Evolutionary conservation across 2,888 invertebrate genomes (phyloP), one percentile per base, ranked within the genome.

Genomic region (Agrotis segetum): DNA sequence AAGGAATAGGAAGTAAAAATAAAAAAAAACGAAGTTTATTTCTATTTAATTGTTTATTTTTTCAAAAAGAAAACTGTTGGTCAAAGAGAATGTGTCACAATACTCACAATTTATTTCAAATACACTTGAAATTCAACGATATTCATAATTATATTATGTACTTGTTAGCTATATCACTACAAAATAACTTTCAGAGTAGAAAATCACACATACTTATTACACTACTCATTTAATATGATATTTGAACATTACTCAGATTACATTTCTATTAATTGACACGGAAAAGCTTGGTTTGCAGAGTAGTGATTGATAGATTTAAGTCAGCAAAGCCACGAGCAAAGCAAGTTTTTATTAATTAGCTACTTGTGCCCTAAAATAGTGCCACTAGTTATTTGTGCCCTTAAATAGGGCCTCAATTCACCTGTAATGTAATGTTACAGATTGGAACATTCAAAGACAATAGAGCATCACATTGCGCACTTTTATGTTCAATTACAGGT

Each of bases 41-140:
- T 50, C 24, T 29, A 55, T 70, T 13, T 46, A n/a, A 11, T 34
- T 59, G 19, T 71, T 73, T 73, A 77, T 77, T 77, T 29, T 50
- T 24, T 40, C 16, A 29, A 46, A 50, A 69, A 21, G 11, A 53
- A 65, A 50, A 16, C 1, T 16, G 7, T 21, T 47, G n/a, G 16
- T 40, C 14, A 4, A 40, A 13, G 14, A 69, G 40, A 47, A 49
- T 71, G 29, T 46, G 16, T 24, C n/a, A 52, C 44, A 40, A 19
- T 9, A 1, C 75, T 68, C 49, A 50, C 24, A 67, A 34, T 58
- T n/a, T n/a, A n/a, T n/a, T n/a, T 40, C 19, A 74, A 74, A 56
- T 50, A 58, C 34, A 49, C 13, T 19, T 44, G 6, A 21, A 53
- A 29, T 21, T 65, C n/a, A 44, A 40, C 40, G 16, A 14, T 74